Percentiles rank a stretch among this genome's conserved stretches.
These are phyloP conservation scores for Entelurus aequoreus DNA, from an alignment of 2,113 vertebrate species.

Conservation along the genomic window DNA sequence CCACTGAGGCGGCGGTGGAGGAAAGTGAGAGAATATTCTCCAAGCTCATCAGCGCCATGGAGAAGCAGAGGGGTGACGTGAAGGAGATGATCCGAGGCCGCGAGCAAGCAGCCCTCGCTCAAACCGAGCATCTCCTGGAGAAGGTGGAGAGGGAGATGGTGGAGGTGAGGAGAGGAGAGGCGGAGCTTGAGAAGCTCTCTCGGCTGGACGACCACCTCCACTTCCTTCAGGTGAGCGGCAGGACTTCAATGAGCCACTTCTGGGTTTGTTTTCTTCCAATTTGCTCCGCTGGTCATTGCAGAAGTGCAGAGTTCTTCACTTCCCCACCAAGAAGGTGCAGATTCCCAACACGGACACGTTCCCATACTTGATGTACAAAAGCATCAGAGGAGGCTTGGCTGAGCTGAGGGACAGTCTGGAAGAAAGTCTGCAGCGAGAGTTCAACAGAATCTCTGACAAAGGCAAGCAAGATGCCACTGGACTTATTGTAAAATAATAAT, in stretches of 20 bases:
- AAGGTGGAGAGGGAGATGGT: slow-evolving; percentile 58
- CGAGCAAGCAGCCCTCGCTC: slow-evolving; percentile 55
- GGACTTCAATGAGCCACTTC: neutral
- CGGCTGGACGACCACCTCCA: slow-evolving; percentile 60
- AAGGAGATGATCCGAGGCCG: slow-evolving; percentile 62
- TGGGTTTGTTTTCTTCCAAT: neutral
- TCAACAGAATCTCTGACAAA: slow-evolving; percentile 57
- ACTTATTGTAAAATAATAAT: neutral
- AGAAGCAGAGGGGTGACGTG: slow-evolving; percentile 62
- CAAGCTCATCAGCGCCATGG: slow-evolving; percentile 63
- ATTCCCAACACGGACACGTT: slow-evolving; percentile 56
- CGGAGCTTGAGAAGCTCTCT: slow-evolving; percentile 61
- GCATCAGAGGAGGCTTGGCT: slow-evolving; percentile 48
- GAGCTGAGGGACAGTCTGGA: slow-evolving; percentile 54
- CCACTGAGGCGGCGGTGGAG: slow-evolving; percentile 62
- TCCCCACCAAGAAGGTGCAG: slow-evolving; percentile 44
- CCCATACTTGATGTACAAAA: slow-evolving; percentile 63
- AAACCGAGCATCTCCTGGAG: slow-evolving; percentile 61
- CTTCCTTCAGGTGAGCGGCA: slow-evolving; percentile 65
- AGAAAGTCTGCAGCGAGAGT: slow-evolving; percentile 53
- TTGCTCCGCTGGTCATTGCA: slow-evolving; percentile 23
- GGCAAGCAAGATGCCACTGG: slow-evolving; percentile 23
- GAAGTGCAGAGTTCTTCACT: slow-evolving; percentile 56
- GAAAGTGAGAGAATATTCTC: slow-evolving; percentile 71
- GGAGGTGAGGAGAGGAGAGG: slow-evolving; percentile 30